A percentile compares a stretch with the other conserved stretches of the same genome.
phyloP scores from a whole-genome alignment of 1,140 invertebrate species.

The Conopomorpha cramerella region DNA sequence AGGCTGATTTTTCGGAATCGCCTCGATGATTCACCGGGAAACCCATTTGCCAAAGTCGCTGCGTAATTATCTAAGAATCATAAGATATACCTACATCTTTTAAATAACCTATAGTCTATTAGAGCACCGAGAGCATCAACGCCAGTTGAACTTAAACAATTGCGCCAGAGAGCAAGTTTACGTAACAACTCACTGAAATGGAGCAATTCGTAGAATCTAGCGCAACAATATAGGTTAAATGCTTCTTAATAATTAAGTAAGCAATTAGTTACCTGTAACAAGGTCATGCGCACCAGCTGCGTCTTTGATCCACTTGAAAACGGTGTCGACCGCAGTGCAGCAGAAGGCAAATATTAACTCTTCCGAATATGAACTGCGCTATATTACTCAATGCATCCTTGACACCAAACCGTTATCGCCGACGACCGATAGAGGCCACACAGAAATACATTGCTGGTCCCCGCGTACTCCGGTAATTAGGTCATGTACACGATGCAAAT shows the following conservation, averaged over 20 bases:
- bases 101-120: too few species aligned
- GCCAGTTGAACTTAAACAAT: too few species aligned
- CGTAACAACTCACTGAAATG: conserved; percentile 11
- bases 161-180: too few species aligned
- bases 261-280: conserved; percentile 38
- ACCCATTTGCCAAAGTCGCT: too few species aligned
- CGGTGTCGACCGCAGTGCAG: too few species aligned
- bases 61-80: too few species aligned
- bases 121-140: too few species aligned
- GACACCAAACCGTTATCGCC: conserved; percentile 54
- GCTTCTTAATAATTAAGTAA: conserved; percentile 48
- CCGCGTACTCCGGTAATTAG: conserved; percentile 26
- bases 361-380: too few species aligned
- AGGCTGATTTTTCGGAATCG: too few species aligned
- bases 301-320: not conserved
- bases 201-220: conserved; percentile 25
- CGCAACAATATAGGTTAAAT: conserved; percentile 43
- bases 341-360: too few species aligned
- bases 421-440: conserved; percentile 38
- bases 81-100: too few species aligned
- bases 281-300: conserved; percentile 25
- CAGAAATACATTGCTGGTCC: conserved; percentile 20
- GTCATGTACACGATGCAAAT: conserved; percentile 24
- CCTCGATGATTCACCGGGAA: too few species aligned
- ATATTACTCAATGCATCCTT: conserved; percentile 30